Conservation (phyloP, 2,797 vertebrate species). For the Coluber constrictor region DNA sequence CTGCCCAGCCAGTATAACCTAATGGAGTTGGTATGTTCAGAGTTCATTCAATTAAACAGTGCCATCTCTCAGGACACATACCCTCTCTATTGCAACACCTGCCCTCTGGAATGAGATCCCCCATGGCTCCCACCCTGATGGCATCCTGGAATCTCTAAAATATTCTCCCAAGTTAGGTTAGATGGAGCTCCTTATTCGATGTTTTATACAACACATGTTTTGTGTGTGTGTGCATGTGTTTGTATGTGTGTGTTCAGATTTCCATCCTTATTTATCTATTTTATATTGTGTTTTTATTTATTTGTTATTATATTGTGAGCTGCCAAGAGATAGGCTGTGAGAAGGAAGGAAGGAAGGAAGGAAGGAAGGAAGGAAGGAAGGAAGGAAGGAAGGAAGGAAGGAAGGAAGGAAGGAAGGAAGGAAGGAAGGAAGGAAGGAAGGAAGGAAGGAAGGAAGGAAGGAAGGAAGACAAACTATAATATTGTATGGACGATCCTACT, state of each 20-base stretch:
- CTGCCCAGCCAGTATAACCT: neutral
- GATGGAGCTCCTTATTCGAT: neutral
- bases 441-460: no score
- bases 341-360: neutral
- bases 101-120: neutral
- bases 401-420: no score
- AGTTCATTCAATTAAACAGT: neutral
- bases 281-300: neutral
- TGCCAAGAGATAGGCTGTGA: neutral
- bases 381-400: no score
- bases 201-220: neutral
- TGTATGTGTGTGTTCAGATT: neutral
- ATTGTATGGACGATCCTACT: neutral
- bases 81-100: neutral
- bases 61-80: neutral
- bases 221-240: neutral
- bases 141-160: neutral
- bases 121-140: neutral
- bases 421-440: no score
- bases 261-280: neutral
- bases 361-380: no score
- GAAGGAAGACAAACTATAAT: neutral
- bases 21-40: neutral
- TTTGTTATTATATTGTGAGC: neutral
- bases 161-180: neutral